Percentiles rank a stretch among this genome's conserved stretches.
These are phyloP conservation scores for Phalacrocorax pelagicus DNA, from an alignment of 2,113 vertebrate species.

Conservation along the genomic window DNA sequence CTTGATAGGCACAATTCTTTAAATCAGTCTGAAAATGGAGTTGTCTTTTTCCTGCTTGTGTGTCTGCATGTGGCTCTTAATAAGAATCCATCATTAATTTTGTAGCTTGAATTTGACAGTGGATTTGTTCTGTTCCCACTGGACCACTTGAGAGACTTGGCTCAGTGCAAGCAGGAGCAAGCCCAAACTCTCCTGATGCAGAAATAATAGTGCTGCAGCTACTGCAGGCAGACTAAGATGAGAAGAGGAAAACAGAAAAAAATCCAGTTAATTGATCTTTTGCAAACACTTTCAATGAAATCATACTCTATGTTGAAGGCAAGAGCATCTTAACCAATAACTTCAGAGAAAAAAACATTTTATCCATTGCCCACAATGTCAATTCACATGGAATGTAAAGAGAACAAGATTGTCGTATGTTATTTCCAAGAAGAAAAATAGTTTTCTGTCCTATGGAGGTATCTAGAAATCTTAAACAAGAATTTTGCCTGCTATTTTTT, in stretches of 20 bases:
- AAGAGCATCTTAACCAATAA: neutral
- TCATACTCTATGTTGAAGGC: neutral
- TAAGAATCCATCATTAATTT: neutral
- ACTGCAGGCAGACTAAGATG: neutral
- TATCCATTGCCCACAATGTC: neutral
- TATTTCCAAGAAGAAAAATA: neutral
- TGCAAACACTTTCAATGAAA: neutral
- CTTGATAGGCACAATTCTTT: neutral
- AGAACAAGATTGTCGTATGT: neutral
- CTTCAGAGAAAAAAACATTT: neutral
- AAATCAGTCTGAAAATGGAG: neutral
- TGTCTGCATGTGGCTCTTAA: neutral
- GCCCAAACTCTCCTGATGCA: neutral
- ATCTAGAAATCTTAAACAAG: neutral
- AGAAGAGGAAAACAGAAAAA: neutral
- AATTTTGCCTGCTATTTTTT: neutral
- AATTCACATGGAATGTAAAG: neutral
- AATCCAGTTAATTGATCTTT: neutral
- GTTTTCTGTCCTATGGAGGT: neutral
- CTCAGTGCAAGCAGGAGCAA: neutral
- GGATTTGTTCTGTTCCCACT: slow-evolving; percentile 2
- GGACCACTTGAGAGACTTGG: neutral
- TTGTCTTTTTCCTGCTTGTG: neutral
- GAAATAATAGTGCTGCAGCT: neutral
- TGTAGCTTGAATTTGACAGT: neutral